These are phyloP conservation scores for Lepilemur ruficaudatus DNA, from an alignment of 2,797 vertebrate genomes.

Conservation along the genomic window DNA sequence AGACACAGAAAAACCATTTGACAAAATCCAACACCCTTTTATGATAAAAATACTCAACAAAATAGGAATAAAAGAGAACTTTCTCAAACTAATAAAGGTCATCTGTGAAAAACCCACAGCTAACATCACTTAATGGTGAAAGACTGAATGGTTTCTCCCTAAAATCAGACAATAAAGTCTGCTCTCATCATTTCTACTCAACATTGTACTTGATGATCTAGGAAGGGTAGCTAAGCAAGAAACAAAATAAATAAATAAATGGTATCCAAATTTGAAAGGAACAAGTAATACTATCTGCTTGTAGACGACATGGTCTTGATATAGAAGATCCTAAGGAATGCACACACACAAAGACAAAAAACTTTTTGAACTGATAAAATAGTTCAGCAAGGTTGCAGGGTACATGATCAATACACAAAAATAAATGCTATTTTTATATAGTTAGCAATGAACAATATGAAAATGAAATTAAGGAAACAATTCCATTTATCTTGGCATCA, in stretches of 20 bases:
- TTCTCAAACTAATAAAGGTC: not conserved
- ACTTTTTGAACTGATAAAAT: not conserved
- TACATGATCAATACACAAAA: not conserved
- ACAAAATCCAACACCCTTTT: not conserved
- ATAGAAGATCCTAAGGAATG: not conserved
- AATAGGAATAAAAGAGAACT: not conserved
- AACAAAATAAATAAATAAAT: not conserved
- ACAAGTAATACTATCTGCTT: not conserved
- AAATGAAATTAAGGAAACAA: not conserved
- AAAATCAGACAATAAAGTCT: not conserved
- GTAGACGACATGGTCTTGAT: not conserved
- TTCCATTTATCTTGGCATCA: not conserved
- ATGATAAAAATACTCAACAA: not conserved
- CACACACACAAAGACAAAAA: not conserved
- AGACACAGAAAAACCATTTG: not conserved
- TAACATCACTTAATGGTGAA: not conserved
- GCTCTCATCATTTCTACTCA: not conserved
- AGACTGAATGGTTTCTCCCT: not conserved
- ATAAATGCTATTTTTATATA: not conserved
- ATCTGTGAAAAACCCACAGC: not conserved
- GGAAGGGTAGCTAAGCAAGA: not conserved
- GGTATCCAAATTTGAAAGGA: not conserved
- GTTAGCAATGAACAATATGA: not conserved
- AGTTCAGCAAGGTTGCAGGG: not conserved
- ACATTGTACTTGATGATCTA: not conserved